Evolutionary conservation across 2,797 vertebrate genomes (phyloP).

Genomic region (Clangula hyemalis): DNA sequence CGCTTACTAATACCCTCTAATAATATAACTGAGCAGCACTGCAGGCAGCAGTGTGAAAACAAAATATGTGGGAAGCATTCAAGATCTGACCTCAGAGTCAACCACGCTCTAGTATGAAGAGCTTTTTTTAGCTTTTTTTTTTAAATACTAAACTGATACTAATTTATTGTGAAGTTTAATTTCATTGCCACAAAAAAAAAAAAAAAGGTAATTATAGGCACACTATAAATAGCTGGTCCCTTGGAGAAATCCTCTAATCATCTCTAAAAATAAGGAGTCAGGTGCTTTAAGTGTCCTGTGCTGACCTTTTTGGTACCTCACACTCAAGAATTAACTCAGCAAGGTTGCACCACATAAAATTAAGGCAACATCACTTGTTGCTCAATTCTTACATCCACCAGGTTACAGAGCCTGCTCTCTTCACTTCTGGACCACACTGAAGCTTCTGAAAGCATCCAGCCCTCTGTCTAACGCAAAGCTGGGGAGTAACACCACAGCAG

Average conservation of each 20-base stretch:
- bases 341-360: neutral
- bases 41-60: conserved; percentile 15
- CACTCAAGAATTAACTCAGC: neutral
- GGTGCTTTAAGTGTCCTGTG: neutral
- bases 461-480: neutral
- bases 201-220: neutral
- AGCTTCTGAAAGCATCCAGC: neutral
- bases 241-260: conserved; percentile 48
- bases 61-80: conserved; percentile 8
- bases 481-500: neutral
- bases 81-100: conserved; percentile 5
- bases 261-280: conserved; percentile 56
- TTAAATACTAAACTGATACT: neutral
- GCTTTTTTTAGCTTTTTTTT: neutral
- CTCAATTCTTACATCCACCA: neutral
- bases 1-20: conserved; percentile 20
- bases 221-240: conserved; percentile 24
- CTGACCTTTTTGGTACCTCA: neutral
- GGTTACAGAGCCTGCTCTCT: neutral
- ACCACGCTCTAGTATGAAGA: neutral
- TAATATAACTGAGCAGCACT: conserved; percentile 19
- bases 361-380: neutral
- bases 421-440: neutral
- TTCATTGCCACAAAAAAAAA: neutral
- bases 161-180: conserved; percentile 22